Conservation (phyloP, 2,113 vertebrate species). For the Eulacestoma nigropectus region DNA sequence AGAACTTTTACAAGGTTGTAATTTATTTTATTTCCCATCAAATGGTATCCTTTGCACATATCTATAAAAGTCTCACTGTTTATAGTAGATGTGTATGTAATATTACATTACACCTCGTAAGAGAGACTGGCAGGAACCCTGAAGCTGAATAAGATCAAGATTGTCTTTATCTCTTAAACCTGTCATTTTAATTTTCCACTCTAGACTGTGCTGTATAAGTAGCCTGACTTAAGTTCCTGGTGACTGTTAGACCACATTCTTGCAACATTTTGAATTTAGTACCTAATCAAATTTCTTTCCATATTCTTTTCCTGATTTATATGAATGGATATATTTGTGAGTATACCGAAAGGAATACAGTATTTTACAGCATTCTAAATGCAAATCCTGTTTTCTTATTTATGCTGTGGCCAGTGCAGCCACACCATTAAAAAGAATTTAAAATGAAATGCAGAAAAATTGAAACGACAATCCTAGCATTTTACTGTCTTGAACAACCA, state of each 20-base stretch:
- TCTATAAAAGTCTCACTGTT: conserved; percentile 71
- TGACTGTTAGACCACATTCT: conserved; percentile 56
- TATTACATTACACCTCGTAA: conserved; percentile 72
- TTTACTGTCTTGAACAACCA: neutral
- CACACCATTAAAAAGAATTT: conserved; percentile 32
- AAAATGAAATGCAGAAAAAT: conserved; percentile 44
- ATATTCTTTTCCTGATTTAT: conserved; percentile 69
- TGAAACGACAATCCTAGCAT: conserved; percentile 19
- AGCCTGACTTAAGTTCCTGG: conserved; percentile 57
- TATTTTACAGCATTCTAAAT: conserved; percentile 69
- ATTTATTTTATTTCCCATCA: conserved; percentile 70
- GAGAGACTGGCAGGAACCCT: conserved; percentile 62
- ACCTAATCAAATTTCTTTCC: conserved; percentile 68
- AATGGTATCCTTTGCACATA: conserved; percentile 60
- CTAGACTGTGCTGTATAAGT: conserved; percentile 24
- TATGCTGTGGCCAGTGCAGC: conserved; percentile 29
- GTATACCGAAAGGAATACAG: conserved; percentile 40
- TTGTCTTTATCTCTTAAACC: conserved; percentile 73
- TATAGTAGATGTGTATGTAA: conserved; percentile 68
- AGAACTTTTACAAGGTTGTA: conserved; percentile 64
- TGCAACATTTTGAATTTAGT: conserved; percentile 69
- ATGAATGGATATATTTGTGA: conserved; percentile 6
- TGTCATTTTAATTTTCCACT: conserved; percentile 75
- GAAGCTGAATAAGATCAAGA: conserved; percentile 64
- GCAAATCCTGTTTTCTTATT: conserved; percentile 66